Evolutionary conservation across 2,797 vertebrate genomes (phyloP).

Genomic region (Coregonus suidteri): DNA sequence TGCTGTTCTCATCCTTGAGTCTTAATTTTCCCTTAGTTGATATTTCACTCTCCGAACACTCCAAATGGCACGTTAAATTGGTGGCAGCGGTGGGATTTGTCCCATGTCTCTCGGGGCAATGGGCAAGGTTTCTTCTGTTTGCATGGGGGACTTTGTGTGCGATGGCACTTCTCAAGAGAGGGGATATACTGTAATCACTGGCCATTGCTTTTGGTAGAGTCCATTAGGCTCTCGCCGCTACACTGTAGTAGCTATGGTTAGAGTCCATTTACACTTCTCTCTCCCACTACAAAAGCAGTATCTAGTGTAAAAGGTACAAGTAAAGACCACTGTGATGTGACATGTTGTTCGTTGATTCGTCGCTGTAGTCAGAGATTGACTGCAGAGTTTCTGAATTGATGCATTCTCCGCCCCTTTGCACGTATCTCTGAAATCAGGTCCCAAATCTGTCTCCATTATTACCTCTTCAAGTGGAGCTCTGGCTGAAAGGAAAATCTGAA

Average conservation of each 20-base stretch:
- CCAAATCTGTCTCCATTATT: constrained; percentile 35
- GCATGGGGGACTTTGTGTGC: too few species aligned
- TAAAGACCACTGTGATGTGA: too few species aligned
- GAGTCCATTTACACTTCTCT: too few species aligned
- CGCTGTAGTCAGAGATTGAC: not conserved
- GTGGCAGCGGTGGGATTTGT: not conserved
- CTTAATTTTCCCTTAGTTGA: not conserved
- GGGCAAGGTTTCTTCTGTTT: too few species aligned
- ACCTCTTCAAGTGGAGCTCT: constrained; percentile 39
- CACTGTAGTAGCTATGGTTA: too few species aligned
- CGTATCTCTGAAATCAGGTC: constrained; percentile 3
- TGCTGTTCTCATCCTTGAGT: not conserved
- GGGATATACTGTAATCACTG: not conserved
- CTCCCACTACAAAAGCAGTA: too few species aligned
- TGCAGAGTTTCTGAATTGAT: not conserved
- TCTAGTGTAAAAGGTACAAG: too few species aligned
- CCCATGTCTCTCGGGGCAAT: not conserved
- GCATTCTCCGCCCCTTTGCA: not conserved
- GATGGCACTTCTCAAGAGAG: not conserved
- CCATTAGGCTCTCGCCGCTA: too few species aligned
- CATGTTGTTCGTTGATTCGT: not conserved
- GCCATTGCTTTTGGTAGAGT: too few species aligned
- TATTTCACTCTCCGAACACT: not conserved
- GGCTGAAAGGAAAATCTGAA: constrained; percentile 63
- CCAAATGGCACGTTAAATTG: not conserved